phyloP scores from a whole-genome alignment of 2,888 invertebrate species.

The Andrena chrysosceles region DNA sequence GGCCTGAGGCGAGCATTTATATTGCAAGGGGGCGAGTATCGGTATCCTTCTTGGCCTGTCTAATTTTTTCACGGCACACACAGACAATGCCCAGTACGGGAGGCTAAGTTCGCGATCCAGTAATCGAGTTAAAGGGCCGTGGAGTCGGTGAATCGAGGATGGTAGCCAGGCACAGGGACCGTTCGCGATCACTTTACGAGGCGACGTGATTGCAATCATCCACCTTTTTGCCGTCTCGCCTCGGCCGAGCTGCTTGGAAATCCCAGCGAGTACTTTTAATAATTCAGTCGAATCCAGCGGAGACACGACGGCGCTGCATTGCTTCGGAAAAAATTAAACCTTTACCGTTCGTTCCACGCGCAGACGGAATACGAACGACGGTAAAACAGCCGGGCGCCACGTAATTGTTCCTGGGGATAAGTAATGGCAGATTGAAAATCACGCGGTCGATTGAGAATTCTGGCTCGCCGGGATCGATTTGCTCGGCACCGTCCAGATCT shows the following conservation, averaged over 20 bases:
- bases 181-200: conserved; percentile 76
- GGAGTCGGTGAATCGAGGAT: conserved; percentile 31
- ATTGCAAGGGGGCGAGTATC: conserved; percentile 29
- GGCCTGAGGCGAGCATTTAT: conserved; percentile 30
- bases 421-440: conserved; percentile 53
- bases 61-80: conserved; percentile 1
- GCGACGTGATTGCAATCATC: conserved; percentile 77
- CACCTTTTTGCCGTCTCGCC: conserved; percentile 58
- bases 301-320: conserved; percentile 42
- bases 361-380: conserved; percentile 61
- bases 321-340: conserved; percentile 53
- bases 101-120: conserved; percentile 17
- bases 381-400: conserved; percentile 40
- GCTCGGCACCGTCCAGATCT: conserved; percentile 2
- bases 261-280: conserved; percentile 70
- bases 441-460: conserved; percentile 34
- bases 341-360: conserved; percentile 48
- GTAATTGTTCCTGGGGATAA: conserved; percentile 55
- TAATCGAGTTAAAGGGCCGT: conserved; percentile 43
- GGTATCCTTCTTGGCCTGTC: conserved; percentile 8
- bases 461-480: conserved; percentile 21
- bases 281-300: conserved; percentile 67
- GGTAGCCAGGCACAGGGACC: conserved; percentile 29
- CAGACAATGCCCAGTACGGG: neutral
- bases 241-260: conserved; percentile 60